Evolutionary conservation across 2,797 vertebrate genomes (phyloP).

Genomic region (Mionectes olivaceus): DNA sequence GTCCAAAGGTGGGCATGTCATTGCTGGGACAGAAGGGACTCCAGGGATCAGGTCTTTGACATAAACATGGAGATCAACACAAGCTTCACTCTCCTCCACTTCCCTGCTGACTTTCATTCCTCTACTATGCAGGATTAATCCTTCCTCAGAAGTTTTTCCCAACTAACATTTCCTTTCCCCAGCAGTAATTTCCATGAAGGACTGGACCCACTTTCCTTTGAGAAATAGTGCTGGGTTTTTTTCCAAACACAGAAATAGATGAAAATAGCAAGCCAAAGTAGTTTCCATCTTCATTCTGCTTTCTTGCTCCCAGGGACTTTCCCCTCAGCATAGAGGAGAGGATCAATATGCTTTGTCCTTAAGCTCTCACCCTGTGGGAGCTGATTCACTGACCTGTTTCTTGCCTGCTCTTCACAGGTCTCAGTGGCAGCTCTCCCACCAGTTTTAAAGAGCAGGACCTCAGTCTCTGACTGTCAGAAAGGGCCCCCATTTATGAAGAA

Average conservation of each 20-base stretch:
- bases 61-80: background rate
- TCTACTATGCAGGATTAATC: background rate
- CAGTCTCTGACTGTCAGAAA: background rate
- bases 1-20: background rate
- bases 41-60: background rate
- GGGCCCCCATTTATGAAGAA: background rate
- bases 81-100: background rate
- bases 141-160: background rate
- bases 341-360: background rate
- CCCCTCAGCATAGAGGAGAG: background rate
- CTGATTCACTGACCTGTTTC: background rate
- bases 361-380: background rate
- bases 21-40: background rate
- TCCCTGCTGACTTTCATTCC: background rate
- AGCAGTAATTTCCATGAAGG: background rate
- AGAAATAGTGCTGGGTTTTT: rapidly evolving
- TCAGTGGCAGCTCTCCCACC: background rate
- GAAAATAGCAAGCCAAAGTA: background rate
- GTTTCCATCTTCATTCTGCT: background rate
- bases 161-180: background rate
- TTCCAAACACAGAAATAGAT: background rate
- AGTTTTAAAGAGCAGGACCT: background rate
- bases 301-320: background rate
- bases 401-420: background rate
- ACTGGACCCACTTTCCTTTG: background rate